Base-by-base conservation (phyloP, 2,888 invertebrate genomes). In the Tryphoninae sp. region DNA sequence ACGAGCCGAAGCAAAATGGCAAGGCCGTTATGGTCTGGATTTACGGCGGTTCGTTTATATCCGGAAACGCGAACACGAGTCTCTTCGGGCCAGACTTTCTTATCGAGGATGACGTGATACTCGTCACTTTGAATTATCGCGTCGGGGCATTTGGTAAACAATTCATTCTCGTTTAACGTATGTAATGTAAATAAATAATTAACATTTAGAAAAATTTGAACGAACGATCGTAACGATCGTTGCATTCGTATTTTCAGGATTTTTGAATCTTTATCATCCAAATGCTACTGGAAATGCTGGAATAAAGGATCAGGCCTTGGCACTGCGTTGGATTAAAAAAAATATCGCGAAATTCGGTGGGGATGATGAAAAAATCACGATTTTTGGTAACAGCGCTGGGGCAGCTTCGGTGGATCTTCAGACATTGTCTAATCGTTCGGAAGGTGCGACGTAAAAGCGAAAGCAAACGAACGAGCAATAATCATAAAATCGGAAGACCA, bases 351-450 rank as follows among this genome's bases (percentile, higher is more conserved):
- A 90, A 11, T 94, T 94, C 84, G 92, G 92, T 23, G 94, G 94
- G 8, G 91, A 94, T 85, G 91, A 93, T 6, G 88, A 92, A 2
- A 93, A 92, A 87, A 93, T 94, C 0, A 93, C 93, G 4, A 90
- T 94, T 81, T 93, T 93, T 86, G 94, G 94, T 11, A 88, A 93
- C 2, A 94, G 94, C 86, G 93, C 94, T 45, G 94, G 94, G 2
- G 93, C 92, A 0, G 92, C 61, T 19, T 55, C 80, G 6, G 86
- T 87, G 1, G 86, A 87, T 69, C 81, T 83, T 69, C 88, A 86
- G 51, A 68, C 82, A 2, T 22, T 88, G 0, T 86, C 87, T 0
- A 72, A 86, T 6, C 78, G 76, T 69, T 85, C 88, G 23, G 22
- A 69, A 82, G 87, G 88, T 88, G 64, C 42, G 49, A 2, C 9